Evolutionary conservation across 2,888 invertebrate genomes (phyloP).

Genomic region (Parasteatoda lunata): DNA sequence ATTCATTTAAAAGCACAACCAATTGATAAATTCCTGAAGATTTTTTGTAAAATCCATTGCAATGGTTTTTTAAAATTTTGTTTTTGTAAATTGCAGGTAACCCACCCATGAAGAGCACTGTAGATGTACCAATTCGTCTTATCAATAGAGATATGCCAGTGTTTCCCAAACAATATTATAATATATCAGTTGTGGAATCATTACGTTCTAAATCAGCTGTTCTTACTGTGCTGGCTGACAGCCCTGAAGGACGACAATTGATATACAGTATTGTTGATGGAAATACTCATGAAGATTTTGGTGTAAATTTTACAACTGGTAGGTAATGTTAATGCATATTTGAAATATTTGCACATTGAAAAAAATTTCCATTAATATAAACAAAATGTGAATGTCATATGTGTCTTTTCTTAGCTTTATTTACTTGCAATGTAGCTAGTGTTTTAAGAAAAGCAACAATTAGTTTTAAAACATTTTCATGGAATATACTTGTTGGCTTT

Average conservation of each 20-base stretch:
- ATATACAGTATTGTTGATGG: constrained; percentile 93
- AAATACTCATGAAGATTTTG: constrained; percentile 88
- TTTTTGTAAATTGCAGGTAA: constrained; percentile 76
- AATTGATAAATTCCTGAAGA: too few species aligned
- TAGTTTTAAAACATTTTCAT: too few species aligned
- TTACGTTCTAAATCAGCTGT: constrained; percentile 84
- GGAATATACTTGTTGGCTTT: too few species aligned
- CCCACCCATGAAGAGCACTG: constrained; percentile 83
- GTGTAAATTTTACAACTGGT: constrained; percentile 83
- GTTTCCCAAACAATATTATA: constrained; percentile 91
- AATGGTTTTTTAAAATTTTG: too few species aligned
- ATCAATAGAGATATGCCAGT: constrained; percentile 95
- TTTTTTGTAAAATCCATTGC: too few species aligned
- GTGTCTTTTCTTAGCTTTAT: neutral
- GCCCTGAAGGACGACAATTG: constrained; percentile 88
- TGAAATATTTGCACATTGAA: neutral
- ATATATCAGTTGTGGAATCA: constrained; percentile 87
- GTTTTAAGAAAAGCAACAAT: too few species aligned
- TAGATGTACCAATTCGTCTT: constrained; percentile 85
- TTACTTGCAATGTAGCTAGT: too few species aligned
- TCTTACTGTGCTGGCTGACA: constrained; percentile 88
- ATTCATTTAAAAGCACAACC: too few species aligned
- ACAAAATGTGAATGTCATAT: neutral
- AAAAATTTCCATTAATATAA: neutral
- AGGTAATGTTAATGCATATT: constrained; percentile 4